Percentiles rank a stretch among this genome's conserved stretches.
Evolutionary conservation across 1,140 invertebrate species (phyloP).

Genomic region (Drosophila seguyi): DNA sequence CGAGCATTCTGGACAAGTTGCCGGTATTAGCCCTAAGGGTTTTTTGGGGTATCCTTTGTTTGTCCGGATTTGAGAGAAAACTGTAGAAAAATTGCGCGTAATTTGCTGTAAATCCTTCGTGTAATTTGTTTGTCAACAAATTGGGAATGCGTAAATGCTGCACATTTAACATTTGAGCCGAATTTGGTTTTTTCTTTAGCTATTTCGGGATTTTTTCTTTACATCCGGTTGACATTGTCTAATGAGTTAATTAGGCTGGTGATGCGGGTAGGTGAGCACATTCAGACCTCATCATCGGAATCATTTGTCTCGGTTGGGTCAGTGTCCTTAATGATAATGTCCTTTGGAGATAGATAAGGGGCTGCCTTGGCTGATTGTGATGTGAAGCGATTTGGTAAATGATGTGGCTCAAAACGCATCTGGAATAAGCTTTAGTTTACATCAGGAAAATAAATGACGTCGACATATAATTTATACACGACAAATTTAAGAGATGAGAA

Average conservation of each 20-base stretch:
- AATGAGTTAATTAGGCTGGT: constrained; percentile 78
- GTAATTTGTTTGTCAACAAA: constrained; percentile 83
- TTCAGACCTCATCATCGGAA: constrained; percentile 43
- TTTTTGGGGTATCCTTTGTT: constrained; percentile 35
- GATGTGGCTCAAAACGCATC: constrained; percentile 23
- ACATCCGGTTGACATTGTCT: constrained; percentile 71
- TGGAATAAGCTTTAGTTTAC: not conserved
- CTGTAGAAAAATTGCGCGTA: constrained; percentile 78
- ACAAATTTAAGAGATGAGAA: not conserved
- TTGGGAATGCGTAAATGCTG: constrained; percentile 77
- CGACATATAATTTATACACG: not conserved
- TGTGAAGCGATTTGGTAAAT: constrained; percentile 31
- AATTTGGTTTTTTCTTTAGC: constrained; percentile 6
- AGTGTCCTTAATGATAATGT: constrained; percentile 51
- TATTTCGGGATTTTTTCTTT: constrained; percentile 8
- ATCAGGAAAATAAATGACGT: not conserved
- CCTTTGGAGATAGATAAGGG: constrained; percentile 24
- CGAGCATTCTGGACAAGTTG: constrained; percentile 32
- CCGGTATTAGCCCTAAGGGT: constrained; percentile 6
- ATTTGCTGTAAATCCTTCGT: constrained; percentile 77
- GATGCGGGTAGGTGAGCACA: constrained; percentile 59
- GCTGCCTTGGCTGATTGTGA: constrained; percentile 11
- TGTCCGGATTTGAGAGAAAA: constrained; percentile 68
- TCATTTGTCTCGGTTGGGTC: constrained; percentile 56
- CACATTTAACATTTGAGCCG: constrained; percentile 68